phyloP scores from a whole-genome alignment of 1,140 invertebrate species.

The Pissodes strobi region DNA sequence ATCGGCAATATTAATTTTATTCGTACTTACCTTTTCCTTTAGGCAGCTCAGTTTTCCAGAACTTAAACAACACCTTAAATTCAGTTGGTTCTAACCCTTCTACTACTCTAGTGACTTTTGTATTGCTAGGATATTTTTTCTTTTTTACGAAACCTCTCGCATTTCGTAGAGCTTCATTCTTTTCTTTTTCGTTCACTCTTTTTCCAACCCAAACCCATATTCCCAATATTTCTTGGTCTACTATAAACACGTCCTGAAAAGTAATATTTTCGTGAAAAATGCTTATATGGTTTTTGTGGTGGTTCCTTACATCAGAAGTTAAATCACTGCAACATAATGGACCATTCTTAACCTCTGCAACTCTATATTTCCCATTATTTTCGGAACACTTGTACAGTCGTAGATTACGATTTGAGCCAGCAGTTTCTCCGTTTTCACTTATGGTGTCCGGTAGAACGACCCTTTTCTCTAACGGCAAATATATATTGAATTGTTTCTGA shows the following conservation, averaged over 20 bases:
- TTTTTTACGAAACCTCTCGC: conserved; percentile 87
- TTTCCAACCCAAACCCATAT: conserved; percentile 94
- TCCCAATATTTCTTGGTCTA: conserved; percentile 83
- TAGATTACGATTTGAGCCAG: conserved; percentile 56
- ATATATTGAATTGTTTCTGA: conserved; percentile 68
- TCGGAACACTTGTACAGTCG: conserved; percentile 74
- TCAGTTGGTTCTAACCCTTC: conserved; percentile 84
- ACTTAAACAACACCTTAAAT: conserved; percentile 80
- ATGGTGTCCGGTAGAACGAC: conserved; percentile 61
- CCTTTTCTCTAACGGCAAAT: conserved; percentile 69
- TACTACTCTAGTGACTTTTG: conserved; percentile 77
- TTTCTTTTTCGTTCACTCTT: conserved; percentile 69
- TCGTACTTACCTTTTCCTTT: conserved; percentile 41
- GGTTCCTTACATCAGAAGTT: conserved; percentile 66
- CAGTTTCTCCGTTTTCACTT: conserved; percentile 51
- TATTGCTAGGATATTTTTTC: conserved; percentile 76
- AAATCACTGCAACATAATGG: conserved; percentile 81
- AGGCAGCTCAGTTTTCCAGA: conserved; percentile 67
- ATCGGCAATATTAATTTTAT: background rate
- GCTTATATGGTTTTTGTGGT: no score
- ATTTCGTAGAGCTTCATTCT: conserved; percentile 80
- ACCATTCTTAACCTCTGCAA: conserved; percentile 85
- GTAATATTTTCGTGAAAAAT: no score
- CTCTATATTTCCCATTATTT: conserved; percentile 79
- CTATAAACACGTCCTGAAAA: conserved; percentile 78